A percentile compares a stretch with the other conserved stretches of the same genome.
phyloP scores from a whole-genome alignment of 1,140 invertebrate species.

The Lepidurus couesii region DNA sequence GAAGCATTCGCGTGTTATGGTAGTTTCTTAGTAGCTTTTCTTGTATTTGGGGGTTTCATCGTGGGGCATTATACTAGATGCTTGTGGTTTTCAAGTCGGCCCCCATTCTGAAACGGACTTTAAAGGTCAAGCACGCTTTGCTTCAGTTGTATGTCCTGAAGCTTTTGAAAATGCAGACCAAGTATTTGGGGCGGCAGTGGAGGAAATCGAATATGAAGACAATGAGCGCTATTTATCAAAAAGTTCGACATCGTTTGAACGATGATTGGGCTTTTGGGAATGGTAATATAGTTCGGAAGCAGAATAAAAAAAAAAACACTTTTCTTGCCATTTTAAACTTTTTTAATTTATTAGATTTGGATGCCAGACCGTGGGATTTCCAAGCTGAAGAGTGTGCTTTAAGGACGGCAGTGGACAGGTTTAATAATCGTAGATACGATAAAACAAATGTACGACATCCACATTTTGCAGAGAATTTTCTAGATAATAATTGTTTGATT shows the following conservation, averaged over 20 bases:
- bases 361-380: slow-evolving; percentile 96
- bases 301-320: background rate
- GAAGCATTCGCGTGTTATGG: slow-evolving; percentile 99
- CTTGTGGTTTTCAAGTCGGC: slow-evolving; percentile 99
- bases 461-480: slow-evolving; percentile 33
- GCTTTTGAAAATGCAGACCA: slow-evolving; percentile 98
- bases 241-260: slow-evolving; percentile 88
- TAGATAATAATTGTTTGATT: background rate
- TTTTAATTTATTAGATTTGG: slow-evolving; percentile 63
- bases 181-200: slow-evolving; percentile 98
- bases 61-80: slow-evolving; percentile 61
- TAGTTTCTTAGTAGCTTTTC: slow-evolving; percentile 42
- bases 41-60: slow-evolving; percentile 24
- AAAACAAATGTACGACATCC: slow-evolving; percentile 39
- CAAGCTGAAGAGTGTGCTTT: slow-evolving; percentile 96
- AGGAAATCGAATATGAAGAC: slow-evolving; percentile 99
- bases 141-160: slow-evolving; percentile 98
- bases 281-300: slow-evolving; percentile 49
- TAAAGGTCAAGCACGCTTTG: slow-evolving; percentile 93
- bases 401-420: slow-evolving; percentile 86
- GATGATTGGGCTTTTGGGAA: slow-evolving; percentile 99
- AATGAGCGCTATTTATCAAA: slow-evolving; percentile 97
- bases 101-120: slow-evolving; percentile 91
- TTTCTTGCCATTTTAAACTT: slow-evolving; percentile 2
- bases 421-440: slow-evolving; percentile 85